Percentiles rank a stretch among this genome's conserved stretches.
Evolutionary conservation across 2,797 vertebrate genomes (phyloP).

Genomic region (Cyclopterus lumpus): DNA sequence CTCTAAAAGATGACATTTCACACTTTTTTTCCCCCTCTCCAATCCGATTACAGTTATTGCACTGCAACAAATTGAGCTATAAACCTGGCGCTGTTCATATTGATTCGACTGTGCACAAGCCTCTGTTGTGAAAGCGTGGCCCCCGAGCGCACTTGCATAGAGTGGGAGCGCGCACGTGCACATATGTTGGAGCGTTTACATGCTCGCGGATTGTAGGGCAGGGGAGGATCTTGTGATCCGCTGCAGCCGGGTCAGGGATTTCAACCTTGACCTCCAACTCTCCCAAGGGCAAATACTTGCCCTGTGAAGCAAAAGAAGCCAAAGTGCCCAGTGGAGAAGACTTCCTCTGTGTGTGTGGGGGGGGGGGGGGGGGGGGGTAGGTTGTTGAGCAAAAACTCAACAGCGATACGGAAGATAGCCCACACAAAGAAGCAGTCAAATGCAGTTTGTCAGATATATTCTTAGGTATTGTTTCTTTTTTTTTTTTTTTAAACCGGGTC

Average conservation of each 20-base stretch:
- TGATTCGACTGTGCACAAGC: slow-evolving; percentile 8
- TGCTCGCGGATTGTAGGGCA: slow-evolving; percentile 53
- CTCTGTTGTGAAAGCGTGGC: slow-evolving; percentile 8
- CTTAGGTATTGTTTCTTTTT: slow-evolving; percentile 23
- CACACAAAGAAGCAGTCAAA: slow-evolving; percentile 43
- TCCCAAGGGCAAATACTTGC: slow-evolving; percentile 32
- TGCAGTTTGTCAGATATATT: slow-evolving; percentile 35
- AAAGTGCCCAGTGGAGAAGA: neutral
- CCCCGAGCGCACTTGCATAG: slow-evolving; percentile 12
- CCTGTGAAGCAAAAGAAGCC: neutral
- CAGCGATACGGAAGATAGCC: slow-evolving; percentile 23
- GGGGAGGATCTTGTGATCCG: slow-evolving; percentile 46
- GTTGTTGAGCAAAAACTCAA: slow-evolving; percentile 51
- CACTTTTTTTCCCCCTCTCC: slow-evolving; percentile 29
- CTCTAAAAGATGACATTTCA: slow-evolving; percentile 70
- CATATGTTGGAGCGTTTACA: slow-evolving; percentile 48
- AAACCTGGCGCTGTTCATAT: slow-evolving; percentile 24
- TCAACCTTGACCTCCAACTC: slow-evolving; percentile 63
- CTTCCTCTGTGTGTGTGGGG: neutral
- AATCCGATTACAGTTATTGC: slow-evolving; percentile 49
- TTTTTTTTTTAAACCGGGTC: slow-evolving; percentile 33
- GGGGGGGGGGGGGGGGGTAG: slow-evolving; percentile 25
- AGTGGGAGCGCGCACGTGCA: slow-evolving; percentile 47
- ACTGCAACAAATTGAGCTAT: slow-evolving; percentile 30
- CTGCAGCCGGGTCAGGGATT: slow-evolving; percentile 47